These are phyloP conservation scores for Heliconius sara DNA, from an alignment of 2,888 invertebrate genomes.

Conservation along the genomic window DNA sequence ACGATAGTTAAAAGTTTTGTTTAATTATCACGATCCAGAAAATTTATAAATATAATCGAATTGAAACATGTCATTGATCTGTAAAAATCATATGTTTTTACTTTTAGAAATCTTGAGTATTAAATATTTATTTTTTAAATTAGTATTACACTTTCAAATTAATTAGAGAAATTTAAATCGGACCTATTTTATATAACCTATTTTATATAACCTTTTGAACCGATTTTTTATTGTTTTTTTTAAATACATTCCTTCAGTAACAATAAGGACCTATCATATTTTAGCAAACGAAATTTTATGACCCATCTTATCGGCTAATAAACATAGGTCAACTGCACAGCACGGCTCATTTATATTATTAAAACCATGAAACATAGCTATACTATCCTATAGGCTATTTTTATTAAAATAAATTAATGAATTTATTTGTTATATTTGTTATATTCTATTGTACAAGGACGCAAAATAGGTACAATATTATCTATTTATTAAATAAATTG, in stretches of 20 bases:
- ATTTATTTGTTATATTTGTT: conserved; percentile 9
- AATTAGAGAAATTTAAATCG: not conserved
- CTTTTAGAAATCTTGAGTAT: too few species aligned
- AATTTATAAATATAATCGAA: too few species aligned
- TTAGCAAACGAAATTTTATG: not conserved
- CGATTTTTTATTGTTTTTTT: too few species aligned
- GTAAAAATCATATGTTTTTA: too few species aligned
- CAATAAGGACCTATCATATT: not conserved
- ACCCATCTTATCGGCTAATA: not conserved
- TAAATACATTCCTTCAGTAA: too few species aligned
- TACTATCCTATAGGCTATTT: not conserved
- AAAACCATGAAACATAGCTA: not conserved
- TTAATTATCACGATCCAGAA: too few species aligned
- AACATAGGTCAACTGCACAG: not conserved
- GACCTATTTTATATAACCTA: too few species aligned
- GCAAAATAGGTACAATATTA: not conserved
- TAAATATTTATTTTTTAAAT: not conserved
- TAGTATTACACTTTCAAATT: not conserved
- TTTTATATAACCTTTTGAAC: too few species aligned
- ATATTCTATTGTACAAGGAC: not conserved
- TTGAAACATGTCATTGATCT: too few species aligned
- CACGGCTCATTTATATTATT: not conserved
- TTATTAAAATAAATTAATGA: not conserved
- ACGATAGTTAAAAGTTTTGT: too few species aligned
- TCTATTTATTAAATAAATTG: not conserved